A percentile compares a stretch with the other conserved stretches of the same genome.
Evolutionary conservation across 23 tunicate genomes (phyloP).

Genomic region (Clavelina lepadiformis): DNA sequence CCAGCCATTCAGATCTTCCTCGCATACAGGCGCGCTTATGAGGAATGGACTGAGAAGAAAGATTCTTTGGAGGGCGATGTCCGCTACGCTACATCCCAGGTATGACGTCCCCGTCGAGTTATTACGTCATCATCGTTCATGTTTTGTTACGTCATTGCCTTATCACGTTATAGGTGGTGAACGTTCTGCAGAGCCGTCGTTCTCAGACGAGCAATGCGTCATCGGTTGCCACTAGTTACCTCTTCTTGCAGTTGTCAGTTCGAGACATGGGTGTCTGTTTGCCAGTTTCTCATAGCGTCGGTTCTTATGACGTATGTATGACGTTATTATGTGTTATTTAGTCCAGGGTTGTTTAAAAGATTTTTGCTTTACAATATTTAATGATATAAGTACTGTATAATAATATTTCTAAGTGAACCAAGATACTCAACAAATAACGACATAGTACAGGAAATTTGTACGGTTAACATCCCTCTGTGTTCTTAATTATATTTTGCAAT

Average conservation of each 20-base stretch:
- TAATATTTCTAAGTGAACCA: no score
- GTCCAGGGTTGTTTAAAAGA: no score
- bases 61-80: slow-evolving; percentile 17
- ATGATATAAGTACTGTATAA: no score
- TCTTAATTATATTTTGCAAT: background rate
- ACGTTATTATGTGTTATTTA: background rate
- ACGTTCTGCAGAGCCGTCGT: slow-evolving; percentile 22
- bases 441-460: no score
- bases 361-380: no score
- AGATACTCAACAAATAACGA: no score
- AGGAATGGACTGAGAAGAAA: slow-evolving; percentile 82
- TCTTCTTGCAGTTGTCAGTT: slow-evolving; percentile 81
- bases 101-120: background rate
- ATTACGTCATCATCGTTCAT: background rate
- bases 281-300: slow-evolving; percentile 40
- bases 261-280: slow-evolving; percentile 84
- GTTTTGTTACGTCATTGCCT: background rate
- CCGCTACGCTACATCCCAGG: slow-evolving; percentile 37
- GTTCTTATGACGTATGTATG: slow-evolving; percentile 16
- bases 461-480: no score
- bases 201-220: background rate
- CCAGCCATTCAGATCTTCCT: slow-evolving; percentile 79
- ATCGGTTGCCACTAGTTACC: slow-evolving; percentile 17
- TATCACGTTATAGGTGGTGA: slow-evolving; percentile 15
- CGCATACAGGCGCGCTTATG: slow-evolving; percentile 84